A percentile compares a stretch with the other conserved stretches of the same genome.
Evolutionary conservation across 2,888 invertebrate genomes (phyloP).

Genomic region (Drosophila maculinotata): DNA sequence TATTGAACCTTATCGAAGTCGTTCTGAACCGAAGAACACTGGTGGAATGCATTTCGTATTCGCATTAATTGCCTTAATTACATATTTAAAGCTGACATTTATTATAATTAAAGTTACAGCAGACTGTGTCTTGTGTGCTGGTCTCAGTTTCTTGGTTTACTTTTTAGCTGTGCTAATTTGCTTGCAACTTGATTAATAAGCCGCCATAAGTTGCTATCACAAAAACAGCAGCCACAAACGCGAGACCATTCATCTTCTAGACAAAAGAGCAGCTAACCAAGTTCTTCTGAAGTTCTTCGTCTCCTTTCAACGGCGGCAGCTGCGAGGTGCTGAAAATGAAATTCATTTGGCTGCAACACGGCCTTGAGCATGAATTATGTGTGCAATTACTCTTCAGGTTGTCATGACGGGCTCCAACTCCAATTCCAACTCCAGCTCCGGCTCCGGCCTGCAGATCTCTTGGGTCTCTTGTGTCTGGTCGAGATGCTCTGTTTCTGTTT

Average conservation of each 20-base stretch:
- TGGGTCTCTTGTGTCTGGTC: slow-evolving; percentile 5
- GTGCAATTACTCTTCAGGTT: slow-evolving; percentile 78
- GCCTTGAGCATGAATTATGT: slow-evolving; percentile 82
- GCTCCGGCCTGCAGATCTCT: not conserved
- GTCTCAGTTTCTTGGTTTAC: slow-evolving; percentile 24
- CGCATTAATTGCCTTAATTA: slow-evolving; percentile 60
- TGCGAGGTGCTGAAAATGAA: slow-evolving; percentile 77
- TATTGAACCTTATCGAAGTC: slow-evolving; percentile 8
- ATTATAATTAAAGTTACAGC: slow-evolving; percentile 74
- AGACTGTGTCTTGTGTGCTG: slow-evolving; percentile 24
- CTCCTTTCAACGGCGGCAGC: too few species aligned
- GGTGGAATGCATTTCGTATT: slow-evolving; percentile 22
- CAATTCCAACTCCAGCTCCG: not conserved
- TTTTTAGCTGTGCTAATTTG: slow-evolving; percentile 67
- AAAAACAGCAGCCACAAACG: slow-evolving; percentile 62
- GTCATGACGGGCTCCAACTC: slow-evolving; percentile 50
- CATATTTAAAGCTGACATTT: slow-evolving; percentile 76
- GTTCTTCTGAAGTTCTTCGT: slow-evolving; percentile 22
- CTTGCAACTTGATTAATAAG: slow-evolving; percentile 72
- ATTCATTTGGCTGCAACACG: slow-evolving; percentile 68
- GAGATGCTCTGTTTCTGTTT: slow-evolving; percentile 17
- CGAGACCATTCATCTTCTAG: slow-evolving; percentile 72
- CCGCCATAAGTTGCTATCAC: slow-evolving; percentile 73
- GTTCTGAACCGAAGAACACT: slow-evolving; percentile 3
- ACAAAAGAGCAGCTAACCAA: slow-evolving; percentile 63